phyloP scores from a whole-genome alignment of 2,888 invertebrate genomes.

The Hipparchia semele region DNA sequence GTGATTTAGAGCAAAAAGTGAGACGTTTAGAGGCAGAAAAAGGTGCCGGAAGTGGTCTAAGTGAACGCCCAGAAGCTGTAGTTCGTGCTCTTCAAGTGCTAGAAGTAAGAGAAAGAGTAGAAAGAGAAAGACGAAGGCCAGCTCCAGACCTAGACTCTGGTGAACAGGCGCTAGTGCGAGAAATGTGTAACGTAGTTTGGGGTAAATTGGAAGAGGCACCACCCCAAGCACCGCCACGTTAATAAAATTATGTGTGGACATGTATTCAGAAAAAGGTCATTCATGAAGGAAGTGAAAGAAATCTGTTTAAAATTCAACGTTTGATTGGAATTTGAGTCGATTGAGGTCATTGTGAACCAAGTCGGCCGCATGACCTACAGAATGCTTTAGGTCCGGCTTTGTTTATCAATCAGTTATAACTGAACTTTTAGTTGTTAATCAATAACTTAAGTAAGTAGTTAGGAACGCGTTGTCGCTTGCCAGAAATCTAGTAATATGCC shows the following conservation, averaged over 20 bases:
- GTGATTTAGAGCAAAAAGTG: slow-evolving; percentile 93
- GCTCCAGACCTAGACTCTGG: slow-evolving; percentile 90
- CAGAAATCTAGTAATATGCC: slow-evolving; percentile 36
- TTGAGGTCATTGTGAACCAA: slow-evolving; percentile 67
- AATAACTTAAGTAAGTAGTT: slow-evolving; percentile 35
- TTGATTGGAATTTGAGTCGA: slow-evolving; percentile 70
- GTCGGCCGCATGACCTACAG: slow-evolving; percentile 72
- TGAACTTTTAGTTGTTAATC: slow-evolving; percentile 50
- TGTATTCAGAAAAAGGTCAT: slow-evolving; percentile 21
- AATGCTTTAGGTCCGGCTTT: slow-evolving; percentile 66
- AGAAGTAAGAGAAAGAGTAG: slow-evolving; percentile 94
- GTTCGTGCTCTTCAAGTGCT: slow-evolving; percentile 96
- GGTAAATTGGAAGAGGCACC: slow-evolving; percentile 94
- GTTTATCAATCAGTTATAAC: slow-evolving; percentile 57
- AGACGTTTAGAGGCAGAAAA: slow-evolving; percentile 93
- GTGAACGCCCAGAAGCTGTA: slow-evolving; percentile 94
- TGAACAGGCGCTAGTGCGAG: slow-evolving; percentile 95
- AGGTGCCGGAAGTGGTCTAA: slow-evolving; percentile 87
- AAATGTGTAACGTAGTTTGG: slow-evolving; percentile 98
- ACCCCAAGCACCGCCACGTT: slow-evolving; percentile 80
- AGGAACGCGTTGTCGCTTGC: slow-evolving; percentile 40
- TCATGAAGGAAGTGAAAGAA: slow-evolving; percentile 47
- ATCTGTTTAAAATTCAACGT: slow-evolving; percentile 56
- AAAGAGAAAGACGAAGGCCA: slow-evolving; percentile 85
- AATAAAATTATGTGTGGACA: slow-evolving; percentile 23